Conservation (phyloP, 1,140 invertebrate genomes). For the Ceratoteleas bidentatus region DNA sequence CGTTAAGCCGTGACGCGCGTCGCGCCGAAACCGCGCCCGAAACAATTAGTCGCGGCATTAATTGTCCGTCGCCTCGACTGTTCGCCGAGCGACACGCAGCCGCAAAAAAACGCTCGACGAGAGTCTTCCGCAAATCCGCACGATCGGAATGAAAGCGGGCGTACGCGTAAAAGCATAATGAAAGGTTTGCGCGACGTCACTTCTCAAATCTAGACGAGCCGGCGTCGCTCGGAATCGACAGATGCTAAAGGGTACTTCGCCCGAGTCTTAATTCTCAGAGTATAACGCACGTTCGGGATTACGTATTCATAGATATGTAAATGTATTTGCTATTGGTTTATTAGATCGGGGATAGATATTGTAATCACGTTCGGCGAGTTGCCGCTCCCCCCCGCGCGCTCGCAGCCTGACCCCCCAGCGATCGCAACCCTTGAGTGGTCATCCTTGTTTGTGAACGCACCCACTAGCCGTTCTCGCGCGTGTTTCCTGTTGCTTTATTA, state of each 20-base stretch:
- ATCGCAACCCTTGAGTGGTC: slow-evolving; percentile 55
- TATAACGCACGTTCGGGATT: slow-evolving; percentile 68
- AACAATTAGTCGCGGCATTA: no score
- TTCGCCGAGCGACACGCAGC: no score
- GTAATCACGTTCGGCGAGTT: slow-evolving; percentile 77
- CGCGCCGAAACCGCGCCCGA: background rate
- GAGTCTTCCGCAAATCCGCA: slow-evolving; percentile 7
- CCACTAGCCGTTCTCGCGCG: slow-evolving; percentile 31
- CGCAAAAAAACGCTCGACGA: background rate
- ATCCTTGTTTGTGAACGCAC: slow-evolving; percentile 59
- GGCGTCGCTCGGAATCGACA: slow-evolving; percentile 64
- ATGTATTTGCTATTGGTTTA: slow-evolving; percentile 71
- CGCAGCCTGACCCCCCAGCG: slow-evolving; percentile 4
- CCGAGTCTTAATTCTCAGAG: slow-evolving; percentile 66
- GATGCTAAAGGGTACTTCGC: slow-evolving; percentile 68
- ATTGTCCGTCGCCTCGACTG: background rate
- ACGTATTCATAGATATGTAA: slow-evolving; percentile 70
- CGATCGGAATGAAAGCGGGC: slow-evolving; percentile 15
- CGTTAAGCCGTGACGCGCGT: slow-evolving; percentile 22
- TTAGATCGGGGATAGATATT: slow-evolving; percentile 76
- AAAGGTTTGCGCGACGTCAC: slow-evolving; percentile 62
- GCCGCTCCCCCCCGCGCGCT: no score
- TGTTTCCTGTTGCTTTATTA: slow-evolving; percentile 72
- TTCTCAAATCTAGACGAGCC: slow-evolving; percentile 64
- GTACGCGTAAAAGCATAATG: slow-evolving; percentile 63